Base-by-base conservation (phyloP, 2,888 invertebrate species). In the Amitus sp. region DNA sequence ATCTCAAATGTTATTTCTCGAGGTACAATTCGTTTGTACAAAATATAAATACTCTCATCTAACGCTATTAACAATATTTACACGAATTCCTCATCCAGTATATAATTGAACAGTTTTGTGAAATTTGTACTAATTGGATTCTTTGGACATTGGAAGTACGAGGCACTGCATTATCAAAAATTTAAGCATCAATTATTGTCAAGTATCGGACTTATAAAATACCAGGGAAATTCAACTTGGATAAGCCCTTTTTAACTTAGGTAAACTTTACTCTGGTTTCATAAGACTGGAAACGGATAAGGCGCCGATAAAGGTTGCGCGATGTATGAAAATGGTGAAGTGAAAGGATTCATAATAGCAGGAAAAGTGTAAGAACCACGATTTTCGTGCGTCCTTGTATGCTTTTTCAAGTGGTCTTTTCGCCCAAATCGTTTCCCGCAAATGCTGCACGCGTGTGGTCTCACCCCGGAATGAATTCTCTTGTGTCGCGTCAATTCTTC, bases 401-500 rank as follows among this genome's bases (percentile, higher is more conserved):
- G 97, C 75, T 97, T 98, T 83, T 95, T 95, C 56, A 98, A 85
- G 79, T 98, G 97, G 79, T 98, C 97, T 71, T 96, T 91, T 39
- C 97, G 86, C 0, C 96, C 96, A 78, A 97, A 98, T 63, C 92
- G 88, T 83, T 98, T 98, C 2, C 94, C 93, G 75, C 97, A 98
- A 13, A 91, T 88, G 0, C 88, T 84, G 77, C 97, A 98, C 0
- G 93, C 89, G 79, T 91, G 96, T 0, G 96, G 94, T 43, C 94
- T 86, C 0, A 94, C 84, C 0, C 95, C 95, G 0, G 94, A 92
- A 80, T 95, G 95, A 43, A 95, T 95, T 66, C 95, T 85, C 76
- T 93, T 93, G 80, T 96, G 95, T n/a, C 95, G 86, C 0, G 95
- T 96, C 70, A 96, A 81, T 76, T 96, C 95, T 77, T 96, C 95